Conservation (phyloP, 2,113 vertebrate species). For the Cettia cetti region DNA sequence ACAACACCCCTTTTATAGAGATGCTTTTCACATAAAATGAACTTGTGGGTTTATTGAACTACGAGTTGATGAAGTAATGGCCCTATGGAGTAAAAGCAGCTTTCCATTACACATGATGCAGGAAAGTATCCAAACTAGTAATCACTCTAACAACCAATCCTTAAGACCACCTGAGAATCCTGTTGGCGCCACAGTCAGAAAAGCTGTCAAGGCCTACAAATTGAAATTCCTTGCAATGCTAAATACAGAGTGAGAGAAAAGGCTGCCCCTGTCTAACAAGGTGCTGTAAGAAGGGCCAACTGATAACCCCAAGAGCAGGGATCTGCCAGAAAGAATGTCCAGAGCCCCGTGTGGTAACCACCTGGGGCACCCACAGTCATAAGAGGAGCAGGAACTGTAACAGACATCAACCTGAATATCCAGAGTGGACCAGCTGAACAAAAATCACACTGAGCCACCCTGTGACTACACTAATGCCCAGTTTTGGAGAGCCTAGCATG, state of each 20-base stretch:
- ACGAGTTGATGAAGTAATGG: neutral
- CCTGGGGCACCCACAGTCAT: neutral
- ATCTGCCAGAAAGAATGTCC: neutral
- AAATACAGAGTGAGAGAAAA: neutral
- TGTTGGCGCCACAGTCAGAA: neutral
- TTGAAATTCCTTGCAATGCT: neutral
- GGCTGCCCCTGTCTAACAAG: neutral
- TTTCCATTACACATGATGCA: neutral
- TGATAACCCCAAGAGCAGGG: neutral
- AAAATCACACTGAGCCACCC: neutral
- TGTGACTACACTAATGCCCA: rapidly evolving
- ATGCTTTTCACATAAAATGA: neutral
- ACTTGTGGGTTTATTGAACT: neutral
- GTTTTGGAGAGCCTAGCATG: neutral
- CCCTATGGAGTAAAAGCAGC: neutral
- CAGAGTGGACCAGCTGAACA: neutral
- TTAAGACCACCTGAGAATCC: neutral
- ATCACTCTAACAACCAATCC: neutral
- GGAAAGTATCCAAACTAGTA: neutral
- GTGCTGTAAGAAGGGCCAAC: neutral
- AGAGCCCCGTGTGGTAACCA: neutral
- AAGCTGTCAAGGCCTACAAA: neutral
- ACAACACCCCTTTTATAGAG: neutral
- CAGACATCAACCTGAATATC: neutral
- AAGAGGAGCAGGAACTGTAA: neutral